These are phyloP conservation scores for Chymomyza costata DNA, from an alignment of 1,140 invertebrate species.

Conservation along the genomic window DNA sequence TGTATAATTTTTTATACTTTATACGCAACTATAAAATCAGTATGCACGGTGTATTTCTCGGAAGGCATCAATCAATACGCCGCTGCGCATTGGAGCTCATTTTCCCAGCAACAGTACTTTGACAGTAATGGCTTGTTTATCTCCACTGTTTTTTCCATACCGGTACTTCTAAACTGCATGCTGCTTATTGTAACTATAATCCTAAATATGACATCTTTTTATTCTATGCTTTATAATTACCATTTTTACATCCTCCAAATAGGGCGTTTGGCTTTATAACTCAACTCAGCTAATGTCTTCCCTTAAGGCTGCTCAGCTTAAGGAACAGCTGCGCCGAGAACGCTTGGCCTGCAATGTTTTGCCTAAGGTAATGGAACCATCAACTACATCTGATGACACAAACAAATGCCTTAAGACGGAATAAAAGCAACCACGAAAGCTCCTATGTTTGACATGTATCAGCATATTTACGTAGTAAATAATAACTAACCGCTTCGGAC, in stretches of 20 bases:
- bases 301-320: constrained; percentile 85
- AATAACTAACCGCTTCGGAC: too few relatives aligned
- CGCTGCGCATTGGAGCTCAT: constrained; percentile 88
- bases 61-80: constrained; percentile 92
- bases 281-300: constrained; percentile 90
- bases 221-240: constrained; percentile 14
- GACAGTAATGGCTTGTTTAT: constrained; percentile 94
- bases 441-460: background rate
- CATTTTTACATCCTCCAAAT: constrained; percentile 7
- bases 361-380: background rate
- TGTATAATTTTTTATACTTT: constrained; percentile 17
- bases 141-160: constrained; percentile 92
- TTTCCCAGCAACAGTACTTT: constrained; percentile 94
- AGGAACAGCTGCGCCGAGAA: constrained; percentile 76
- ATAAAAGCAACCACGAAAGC: constrained; percentile 19
- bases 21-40: too few relatives aligned
- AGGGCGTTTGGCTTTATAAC: constrained; percentile 91
- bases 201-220: constrained; percentile 1
- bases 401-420: constrained; percentile 21
- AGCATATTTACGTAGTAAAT: background rate
- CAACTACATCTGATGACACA: background rate
- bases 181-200: constrained; percentile 92
- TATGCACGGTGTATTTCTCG: constrained; percentile 90
- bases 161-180: constrained; percentile 93
- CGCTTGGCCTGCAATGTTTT: constrained; percentile 6